phyloP scores from a whole-genome alignment of 1,140 invertebrate genomes.

The Drosophila obscura region DNA sequence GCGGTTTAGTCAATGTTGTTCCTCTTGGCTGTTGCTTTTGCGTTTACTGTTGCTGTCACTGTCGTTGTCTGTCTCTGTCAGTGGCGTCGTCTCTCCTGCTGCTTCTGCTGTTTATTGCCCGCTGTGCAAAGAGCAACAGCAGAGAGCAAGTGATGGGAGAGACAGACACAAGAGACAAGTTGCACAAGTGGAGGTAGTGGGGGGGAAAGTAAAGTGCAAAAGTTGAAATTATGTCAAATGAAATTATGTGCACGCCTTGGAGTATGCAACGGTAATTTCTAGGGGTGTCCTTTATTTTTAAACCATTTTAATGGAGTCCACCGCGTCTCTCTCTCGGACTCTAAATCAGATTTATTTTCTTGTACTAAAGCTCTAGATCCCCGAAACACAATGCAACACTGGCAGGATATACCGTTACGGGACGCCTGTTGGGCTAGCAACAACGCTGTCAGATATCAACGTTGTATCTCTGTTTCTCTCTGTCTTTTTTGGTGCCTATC shows the following conservation, averaged over 20 bases:
- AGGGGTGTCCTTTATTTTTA: conserved; percentile 7
- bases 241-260: conserved; percentile 44
- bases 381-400: no score
- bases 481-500: not conserved
- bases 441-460: no score
- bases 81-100: conserved; percentile 7
- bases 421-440: no score
- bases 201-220: conserved; percentile 38
- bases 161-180: not conserved
- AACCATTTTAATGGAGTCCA: not conserved
- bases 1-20: conserved; percentile 32
- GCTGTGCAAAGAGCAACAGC: conserved; percentile 16
- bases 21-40: conserved; percentile 2
- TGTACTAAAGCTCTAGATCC: no score
- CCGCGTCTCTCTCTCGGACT: not conserved
- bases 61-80: conserved; percentile 15
- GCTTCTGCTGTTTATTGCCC: conserved; percentile 14
- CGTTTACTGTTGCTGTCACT: conserved; percentile 5
- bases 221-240: conserved; percentile 41
- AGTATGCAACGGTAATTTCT: conserved; percentile 33
- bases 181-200: not conserved
- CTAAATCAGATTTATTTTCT: no score
- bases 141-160: not conserved
- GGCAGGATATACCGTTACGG: no score
- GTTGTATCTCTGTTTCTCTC: no score